A percentile compares a stretch with the other conserved stretches of the same genome.
phyloP scores from a whole-genome alignment of 1,140 invertebrate genomes.

The Bombyx mandarina region DNA sequence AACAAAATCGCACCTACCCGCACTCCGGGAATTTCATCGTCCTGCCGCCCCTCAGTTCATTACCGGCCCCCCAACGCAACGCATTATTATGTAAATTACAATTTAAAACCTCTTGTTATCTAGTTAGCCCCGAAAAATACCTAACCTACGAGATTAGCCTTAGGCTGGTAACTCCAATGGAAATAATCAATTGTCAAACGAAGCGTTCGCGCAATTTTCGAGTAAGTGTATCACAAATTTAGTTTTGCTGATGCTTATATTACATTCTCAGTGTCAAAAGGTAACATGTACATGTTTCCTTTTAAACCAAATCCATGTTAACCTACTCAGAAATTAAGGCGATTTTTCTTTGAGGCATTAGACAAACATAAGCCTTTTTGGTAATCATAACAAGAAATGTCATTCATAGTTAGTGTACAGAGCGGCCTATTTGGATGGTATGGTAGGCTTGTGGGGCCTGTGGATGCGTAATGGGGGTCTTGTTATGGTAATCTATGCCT shows the following conservation, averaged over 20 bases:
- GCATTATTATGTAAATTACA: conserved; percentile 68
- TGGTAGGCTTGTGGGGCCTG: conserved; percentile 11
- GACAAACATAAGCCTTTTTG: too few species aligned
- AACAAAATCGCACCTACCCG: too few species aligned
- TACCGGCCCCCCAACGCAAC: conserved; percentile 18
- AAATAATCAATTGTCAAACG: conserved; percentile 67
- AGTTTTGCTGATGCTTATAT: conserved; percentile 8
- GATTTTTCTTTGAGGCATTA: too few species aligned
- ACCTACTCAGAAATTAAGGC: too few species aligned
- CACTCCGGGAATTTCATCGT: too few species aligned
- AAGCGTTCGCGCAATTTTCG: conserved; percentile 53
- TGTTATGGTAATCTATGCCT: conserved; percentile 62
- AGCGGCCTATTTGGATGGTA: too few species aligned
- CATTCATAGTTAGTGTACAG: too few species aligned
- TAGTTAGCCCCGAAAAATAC: conserved; percentile 68
- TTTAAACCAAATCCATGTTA: too few species aligned
- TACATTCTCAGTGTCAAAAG: too few species aligned
- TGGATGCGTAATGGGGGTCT: conserved; percentile 59
- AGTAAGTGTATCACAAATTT: conserved; percentile 58
- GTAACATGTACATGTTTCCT: too few species aligned
- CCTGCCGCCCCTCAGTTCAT: conserved; percentile 20
- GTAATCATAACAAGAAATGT: too few species aligned
- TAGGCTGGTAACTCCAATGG: conserved; percentile 47
- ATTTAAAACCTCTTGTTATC: conserved; percentile 70
- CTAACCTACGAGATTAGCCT: conserved; percentile 53